Conservation (phyloP, 2,888 invertebrate genomes). For the Axea sp. region DNA sequence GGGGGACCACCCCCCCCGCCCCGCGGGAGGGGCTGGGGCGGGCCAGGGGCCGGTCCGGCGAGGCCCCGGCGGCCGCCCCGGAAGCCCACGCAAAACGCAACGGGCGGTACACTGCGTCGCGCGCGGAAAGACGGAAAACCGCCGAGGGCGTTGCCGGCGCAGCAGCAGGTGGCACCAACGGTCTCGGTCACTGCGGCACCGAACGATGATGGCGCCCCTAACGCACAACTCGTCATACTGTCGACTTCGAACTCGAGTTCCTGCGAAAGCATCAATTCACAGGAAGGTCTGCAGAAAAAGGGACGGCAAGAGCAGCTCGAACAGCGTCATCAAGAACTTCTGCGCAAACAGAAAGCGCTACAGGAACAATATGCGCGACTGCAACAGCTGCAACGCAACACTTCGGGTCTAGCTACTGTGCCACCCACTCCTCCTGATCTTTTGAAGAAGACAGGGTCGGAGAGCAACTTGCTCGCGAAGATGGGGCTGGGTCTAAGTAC, state of each 20-base stretch:
- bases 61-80: conserved; percentile 85
- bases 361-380: conserved; percentile 95
- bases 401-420: conserved; percentile 82
- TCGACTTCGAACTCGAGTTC: conserved; percentile 85
- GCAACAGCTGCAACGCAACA: conserved; percentile 91
- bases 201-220: conserved; percentile 30
- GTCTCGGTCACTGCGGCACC: conserved; percentile 56
- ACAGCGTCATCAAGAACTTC: conserved; percentile 91
- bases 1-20: conserved; percentile 96
- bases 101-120: conserved; percentile 59
- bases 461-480: conserved; percentile 91
- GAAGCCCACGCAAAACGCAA: conserved; percentile 76
- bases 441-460: conserved; percentile 92
- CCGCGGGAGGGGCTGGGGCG: conserved; percentile 88
- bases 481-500: conserved; percentile 86
- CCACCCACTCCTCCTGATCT: conserved; percentile 83
- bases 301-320: conserved; percentile 89
- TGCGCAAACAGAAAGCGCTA: conserved; percentile 91
- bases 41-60: conserved; percentile 91
- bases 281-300: conserved; percentile 83
- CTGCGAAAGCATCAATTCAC: conserved; percentile 88
- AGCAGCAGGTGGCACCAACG: conserved; percentile 24
- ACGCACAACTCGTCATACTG: conserved; percentile 74
- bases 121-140: conserved; percentile 67
- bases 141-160: conserved; percentile 71